Percentiles rank a stretch among this genome's conserved stretches.
These are phyloP conservation scores for Lithophane socia DNA, from an alignment of 2,888 invertebrate species.

Conservation along the genomic window DNA sequence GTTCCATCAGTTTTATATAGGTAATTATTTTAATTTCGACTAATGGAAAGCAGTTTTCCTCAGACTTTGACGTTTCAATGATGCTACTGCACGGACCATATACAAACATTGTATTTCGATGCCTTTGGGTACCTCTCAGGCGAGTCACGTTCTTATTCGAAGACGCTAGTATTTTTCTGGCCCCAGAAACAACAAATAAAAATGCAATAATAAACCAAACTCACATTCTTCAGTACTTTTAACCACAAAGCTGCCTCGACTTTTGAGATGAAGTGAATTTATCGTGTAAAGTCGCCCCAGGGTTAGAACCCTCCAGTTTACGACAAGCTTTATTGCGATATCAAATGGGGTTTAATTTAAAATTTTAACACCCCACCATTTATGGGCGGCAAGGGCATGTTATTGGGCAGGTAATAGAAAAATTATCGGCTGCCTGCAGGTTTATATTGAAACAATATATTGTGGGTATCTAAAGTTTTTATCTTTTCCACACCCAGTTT, in stretches of 20 bases:
- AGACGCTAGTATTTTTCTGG: background rate
- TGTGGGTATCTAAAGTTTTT: constrained; percentile 15
- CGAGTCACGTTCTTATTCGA: background rate
- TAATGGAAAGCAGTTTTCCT: background rate
- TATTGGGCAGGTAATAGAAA: constrained; percentile 64
- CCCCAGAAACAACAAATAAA: constrained; percentile 21
- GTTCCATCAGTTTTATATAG: background rate
- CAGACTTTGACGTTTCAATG: background rate
- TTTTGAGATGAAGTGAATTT: constrained; percentile 55
- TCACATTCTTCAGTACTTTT: constrained; percentile 22
- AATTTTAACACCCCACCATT: constrained; percentile 68
- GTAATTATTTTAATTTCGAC: background rate
- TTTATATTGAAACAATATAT: constrained; percentile 56
- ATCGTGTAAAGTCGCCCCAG: constrained; percentile 52
- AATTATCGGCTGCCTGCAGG: constrained; percentile 60
- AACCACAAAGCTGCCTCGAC: constrained; percentile 40
- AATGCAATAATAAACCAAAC: constrained; percentile 18
- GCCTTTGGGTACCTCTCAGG: no score
- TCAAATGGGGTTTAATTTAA: constrained; percentile 74
- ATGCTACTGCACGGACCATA: background rate
- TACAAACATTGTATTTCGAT: background rate
- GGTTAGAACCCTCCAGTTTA: constrained; percentile 67
- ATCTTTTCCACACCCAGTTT: constrained; percentile 8
- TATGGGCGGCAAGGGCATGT: constrained; percentile 48
- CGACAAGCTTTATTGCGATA: constrained; percentile 68